phyloP scores from a whole-genome alignment of 2,797 vertebrate genomes.

The Poeciliopsis presidionis region DNA sequence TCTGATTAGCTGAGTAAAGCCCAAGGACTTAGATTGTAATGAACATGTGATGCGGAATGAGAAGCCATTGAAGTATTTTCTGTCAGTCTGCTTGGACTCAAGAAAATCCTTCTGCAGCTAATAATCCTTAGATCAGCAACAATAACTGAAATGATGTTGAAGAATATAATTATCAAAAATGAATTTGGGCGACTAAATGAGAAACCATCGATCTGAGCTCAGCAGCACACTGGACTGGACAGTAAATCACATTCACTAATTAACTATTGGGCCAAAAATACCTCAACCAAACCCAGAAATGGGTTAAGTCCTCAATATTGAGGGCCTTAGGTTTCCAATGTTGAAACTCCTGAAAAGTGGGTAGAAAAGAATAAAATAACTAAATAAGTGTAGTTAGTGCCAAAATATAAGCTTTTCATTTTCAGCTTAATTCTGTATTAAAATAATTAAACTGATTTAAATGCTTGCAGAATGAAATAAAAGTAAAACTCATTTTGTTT shows the following conservation, averaged over 20 bases:
- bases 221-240: constrained; percentile 1
- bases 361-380: neutral
- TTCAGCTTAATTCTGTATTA: neutral
- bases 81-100: constrained; percentile 15
- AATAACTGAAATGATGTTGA: constrained; percentile 5
- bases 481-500: neutral
- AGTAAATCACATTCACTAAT: constrained; percentile 1
- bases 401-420: neutral
- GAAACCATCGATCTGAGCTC: neutral
- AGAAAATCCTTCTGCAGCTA: constrained; percentile 15
- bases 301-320: too few species aligned
- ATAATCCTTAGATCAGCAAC: constrained; percentile 16
- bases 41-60: constrained; percentile 15
- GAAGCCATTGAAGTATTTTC: constrained; percentile 21
- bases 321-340: neutral
- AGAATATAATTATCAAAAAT: neutral
- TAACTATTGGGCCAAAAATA: neutral
- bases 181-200: neutral
- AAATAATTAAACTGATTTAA: neutral
- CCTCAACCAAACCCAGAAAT: neutral
- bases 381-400: neutral
- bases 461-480: neutral
- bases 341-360: neutral
- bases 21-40: neutral
- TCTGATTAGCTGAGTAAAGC: constrained; percentile 13